These are phyloP conservation scores for Drosophila parabipectinata DNA, from an alignment of 1,140 invertebrate genomes.

Conservation along the genomic window DNA sequence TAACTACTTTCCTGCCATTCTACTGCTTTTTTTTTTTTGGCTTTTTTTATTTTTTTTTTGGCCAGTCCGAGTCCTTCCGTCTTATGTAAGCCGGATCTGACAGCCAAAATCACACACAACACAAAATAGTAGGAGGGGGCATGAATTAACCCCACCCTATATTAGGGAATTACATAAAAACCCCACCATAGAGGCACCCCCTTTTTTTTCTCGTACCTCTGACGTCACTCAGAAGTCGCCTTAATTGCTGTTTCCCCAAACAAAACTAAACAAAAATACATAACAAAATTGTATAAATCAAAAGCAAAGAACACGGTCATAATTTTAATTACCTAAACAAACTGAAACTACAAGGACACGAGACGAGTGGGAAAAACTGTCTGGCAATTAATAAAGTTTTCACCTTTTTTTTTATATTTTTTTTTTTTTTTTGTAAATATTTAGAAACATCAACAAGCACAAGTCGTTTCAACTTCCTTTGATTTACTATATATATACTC, in stretches of 20 bases:
- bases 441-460: conserved; percentile 50
- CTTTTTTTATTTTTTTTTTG: not conserved
- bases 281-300: conserved; percentile 21
- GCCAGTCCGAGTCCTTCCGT: conserved; percentile 20
- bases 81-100: conserved; percentile 44
- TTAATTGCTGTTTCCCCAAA: conserved; percentile 38
- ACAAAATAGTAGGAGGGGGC: not conserved
- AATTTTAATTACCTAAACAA: conserved; percentile 80
- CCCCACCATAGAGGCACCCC: not conserved
- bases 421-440: conserved; percentile 62
- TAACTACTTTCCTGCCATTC: conserved; percentile 18
- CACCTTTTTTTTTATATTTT: conserved; percentile 14
- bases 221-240: conserved; percentile 42
- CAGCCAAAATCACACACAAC: conserved; percentile 31
- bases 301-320: conserved; percentile 55
- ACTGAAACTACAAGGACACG: conserved; percentile 24
- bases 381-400: conserved; percentile 72
- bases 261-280: conserved; percentile 13
- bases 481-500: conserved; percentile 17
- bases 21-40: not conserved
- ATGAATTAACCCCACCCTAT: conserved; percentile 25
- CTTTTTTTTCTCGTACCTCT: conserved; percentile 3
- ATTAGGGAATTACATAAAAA: conserved; percentile 33
- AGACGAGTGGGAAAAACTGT: conserved; percentile 51
- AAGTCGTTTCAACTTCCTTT: conserved; percentile 21